Conservation (phyloP, 2,797 vertebrate genomes). For the Scolopax rusticola region DNA sequence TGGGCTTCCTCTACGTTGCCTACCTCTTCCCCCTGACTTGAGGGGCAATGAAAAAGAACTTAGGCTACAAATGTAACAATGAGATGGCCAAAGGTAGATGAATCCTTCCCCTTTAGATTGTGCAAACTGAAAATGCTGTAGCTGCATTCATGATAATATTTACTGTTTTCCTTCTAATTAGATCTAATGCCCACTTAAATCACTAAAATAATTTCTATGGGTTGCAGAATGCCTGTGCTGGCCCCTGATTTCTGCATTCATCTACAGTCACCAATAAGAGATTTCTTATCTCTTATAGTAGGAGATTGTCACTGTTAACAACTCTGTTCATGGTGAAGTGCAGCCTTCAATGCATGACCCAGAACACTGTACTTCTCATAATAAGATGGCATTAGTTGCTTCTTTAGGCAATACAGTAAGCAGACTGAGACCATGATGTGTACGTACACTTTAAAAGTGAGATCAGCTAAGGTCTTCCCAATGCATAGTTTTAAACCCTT, state of each 20-base stretch:
- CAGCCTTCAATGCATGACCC: not conserved
- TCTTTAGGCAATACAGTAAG: not conserved
- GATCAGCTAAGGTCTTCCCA: not conserved
- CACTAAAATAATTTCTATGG: not conserved
- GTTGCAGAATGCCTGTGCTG: not conserved
- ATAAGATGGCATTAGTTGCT: not conserved
- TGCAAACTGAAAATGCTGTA: not conserved
- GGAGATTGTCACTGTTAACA: not conserved
- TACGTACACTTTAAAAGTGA: not conserved
- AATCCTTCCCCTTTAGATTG: not conserved
- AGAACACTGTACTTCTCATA: not conserved
- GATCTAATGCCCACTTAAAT: not conserved
- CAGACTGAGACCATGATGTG: not conserved
- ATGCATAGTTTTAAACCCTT: not conserved
- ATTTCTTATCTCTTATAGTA: not conserved
- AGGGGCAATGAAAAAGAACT: not conserved
- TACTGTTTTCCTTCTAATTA: not conserved
- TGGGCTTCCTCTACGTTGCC: not conserved
- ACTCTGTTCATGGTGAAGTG: not conserved
- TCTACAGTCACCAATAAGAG: not conserved
- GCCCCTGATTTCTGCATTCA: not conserved
- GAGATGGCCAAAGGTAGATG: not conserved
- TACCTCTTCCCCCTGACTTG: not conserved
- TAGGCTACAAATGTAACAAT: not conserved
- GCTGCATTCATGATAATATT: not conserved